These are phyloP conservation scores for Pituophis catenifer DNA, from an alignment of 2,113 vertebrate species.

Conservation along the genomic window DNA sequence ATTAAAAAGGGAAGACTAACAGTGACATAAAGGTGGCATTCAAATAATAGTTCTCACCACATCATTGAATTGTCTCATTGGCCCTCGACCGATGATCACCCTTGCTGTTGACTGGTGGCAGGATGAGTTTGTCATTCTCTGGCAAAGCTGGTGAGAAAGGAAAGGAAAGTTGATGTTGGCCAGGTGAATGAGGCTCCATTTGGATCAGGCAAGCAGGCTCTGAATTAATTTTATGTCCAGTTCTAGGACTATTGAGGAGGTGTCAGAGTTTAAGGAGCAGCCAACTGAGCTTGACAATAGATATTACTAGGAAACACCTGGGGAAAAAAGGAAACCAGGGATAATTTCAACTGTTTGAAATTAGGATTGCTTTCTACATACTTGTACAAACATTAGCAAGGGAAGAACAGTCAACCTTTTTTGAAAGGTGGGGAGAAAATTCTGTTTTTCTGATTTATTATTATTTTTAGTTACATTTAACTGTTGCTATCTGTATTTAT, in stretches of 20 bases:
- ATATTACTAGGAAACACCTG: slow-evolving; percentile 78
- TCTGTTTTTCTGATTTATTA: slow-evolving; percentile 1
- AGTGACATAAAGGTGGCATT: slow-evolving; percentile 41
- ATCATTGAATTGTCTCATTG: slow-evolving; percentile 49
- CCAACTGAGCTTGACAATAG: slow-evolving; percentile 50
- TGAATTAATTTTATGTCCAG: slow-evolving; percentile 65
- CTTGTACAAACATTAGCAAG: slow-evolving; percentile 29
- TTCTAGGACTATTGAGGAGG: slow-evolving; percentile 49
- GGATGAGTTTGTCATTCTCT: slow-evolving; percentile 62
- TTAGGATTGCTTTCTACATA: background rate
- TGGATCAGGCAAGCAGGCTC: slow-evolving; percentile 64
- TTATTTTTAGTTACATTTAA: background rate
- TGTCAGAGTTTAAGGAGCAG: slow-evolving; percentile 32
- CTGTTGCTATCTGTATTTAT: slow-evolving; percentile 9
- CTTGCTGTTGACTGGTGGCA: slow-evolving; percentile 53
- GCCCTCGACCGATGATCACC: slow-evolving; percentile 29
- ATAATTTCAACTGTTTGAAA: slow-evolving; percentile 29
- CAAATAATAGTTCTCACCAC: slow-evolving; percentile 50
- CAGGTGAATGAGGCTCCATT: slow-evolving; percentile 64
- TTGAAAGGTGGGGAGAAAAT: slow-evolving; percentile 22
- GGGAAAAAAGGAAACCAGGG: slow-evolving; percentile 61
- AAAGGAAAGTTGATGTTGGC: slow-evolving; percentile 75
- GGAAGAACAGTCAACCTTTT: slow-evolving; percentile 34
- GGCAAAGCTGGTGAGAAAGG: slow-evolving; percentile 78
- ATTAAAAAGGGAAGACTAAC: slow-evolving; percentile 53